These are phyloP conservation scores for Lipotes vexillifer DNA, from an alignment of 2,113 vertebrate species.

Conservation along the genomic window DNA sequence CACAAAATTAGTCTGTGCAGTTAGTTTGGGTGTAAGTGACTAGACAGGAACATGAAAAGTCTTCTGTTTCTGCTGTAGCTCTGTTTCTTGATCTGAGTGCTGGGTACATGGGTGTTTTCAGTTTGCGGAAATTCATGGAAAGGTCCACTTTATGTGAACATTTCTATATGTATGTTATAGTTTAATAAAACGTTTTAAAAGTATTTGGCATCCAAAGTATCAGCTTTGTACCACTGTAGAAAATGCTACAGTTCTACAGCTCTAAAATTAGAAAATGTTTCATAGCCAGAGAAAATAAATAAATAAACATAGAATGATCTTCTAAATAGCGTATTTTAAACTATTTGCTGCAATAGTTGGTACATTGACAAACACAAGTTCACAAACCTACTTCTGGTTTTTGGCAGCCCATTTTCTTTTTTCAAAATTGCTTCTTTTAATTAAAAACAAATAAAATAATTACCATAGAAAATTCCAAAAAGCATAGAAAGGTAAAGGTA, in stretches of 20 bases:
- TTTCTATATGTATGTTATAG: neutral
- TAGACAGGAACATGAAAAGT: neutral
- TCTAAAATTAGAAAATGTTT: conserved; percentile 25
- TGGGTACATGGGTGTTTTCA: neutral
- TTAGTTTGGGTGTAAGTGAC: neutral
- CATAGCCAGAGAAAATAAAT: conserved; percentile 15
- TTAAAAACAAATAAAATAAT: neutral
- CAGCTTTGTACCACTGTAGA: neutral
- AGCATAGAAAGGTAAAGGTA: neutral
- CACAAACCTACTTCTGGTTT: neutral
- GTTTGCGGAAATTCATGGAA: neutral
- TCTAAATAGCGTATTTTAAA: conserved; percentile 36
- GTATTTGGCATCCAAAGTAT: neutral
- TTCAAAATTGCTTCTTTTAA: neutral
- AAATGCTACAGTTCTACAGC: neutral
- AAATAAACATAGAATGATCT: neutral
- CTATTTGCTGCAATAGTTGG: neutral
- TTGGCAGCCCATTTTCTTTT: neutral
- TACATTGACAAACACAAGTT: conserved; percentile 15
- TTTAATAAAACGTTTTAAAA: neutral
- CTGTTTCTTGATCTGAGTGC: neutral
- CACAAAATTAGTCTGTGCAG: neutral
- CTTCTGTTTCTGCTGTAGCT: neutral
- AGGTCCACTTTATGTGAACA: neutral
- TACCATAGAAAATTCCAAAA: neutral